phyloP scores from a whole-genome alignment of 2,797 vertebrate genomes.

The Vipera latastei region DNA sequence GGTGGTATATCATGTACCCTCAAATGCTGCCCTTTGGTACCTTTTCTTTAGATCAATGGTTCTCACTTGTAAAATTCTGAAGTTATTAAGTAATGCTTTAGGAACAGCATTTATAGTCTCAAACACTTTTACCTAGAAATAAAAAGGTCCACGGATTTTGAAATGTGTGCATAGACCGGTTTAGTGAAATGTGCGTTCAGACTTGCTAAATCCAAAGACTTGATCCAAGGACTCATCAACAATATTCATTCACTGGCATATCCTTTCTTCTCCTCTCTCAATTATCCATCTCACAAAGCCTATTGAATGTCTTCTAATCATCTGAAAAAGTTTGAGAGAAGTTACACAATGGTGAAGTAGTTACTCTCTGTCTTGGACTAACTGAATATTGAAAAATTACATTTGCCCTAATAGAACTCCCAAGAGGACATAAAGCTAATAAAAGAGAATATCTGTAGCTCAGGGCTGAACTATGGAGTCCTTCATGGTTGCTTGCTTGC shows the following conservation, averaged over 20 bases:
- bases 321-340: neutral
- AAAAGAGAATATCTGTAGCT: neutral
- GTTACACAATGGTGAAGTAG: neutral
- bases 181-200: neutral
- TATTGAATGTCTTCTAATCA: neutral
- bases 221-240: neutral
- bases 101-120: neutral
- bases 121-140: neutral
- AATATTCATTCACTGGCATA: neutral
- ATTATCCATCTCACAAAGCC: neutral
- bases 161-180: neutral
- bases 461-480: neutral
- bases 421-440: neutral
- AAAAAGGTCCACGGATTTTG: neutral
- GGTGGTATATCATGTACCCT: neutral
- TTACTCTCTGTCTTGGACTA: no score
- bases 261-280: neutral
- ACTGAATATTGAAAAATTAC: neutral
- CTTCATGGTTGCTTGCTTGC: neutral
- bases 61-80: neutral
- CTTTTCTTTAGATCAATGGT: neutral
- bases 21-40: neutral
- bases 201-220: neutral
- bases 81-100: neutral
- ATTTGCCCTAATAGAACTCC: neutral